phyloP scores from a whole-genome alignment of 2,888 invertebrate species.

The Galerucella nymphaeae region DNA sequence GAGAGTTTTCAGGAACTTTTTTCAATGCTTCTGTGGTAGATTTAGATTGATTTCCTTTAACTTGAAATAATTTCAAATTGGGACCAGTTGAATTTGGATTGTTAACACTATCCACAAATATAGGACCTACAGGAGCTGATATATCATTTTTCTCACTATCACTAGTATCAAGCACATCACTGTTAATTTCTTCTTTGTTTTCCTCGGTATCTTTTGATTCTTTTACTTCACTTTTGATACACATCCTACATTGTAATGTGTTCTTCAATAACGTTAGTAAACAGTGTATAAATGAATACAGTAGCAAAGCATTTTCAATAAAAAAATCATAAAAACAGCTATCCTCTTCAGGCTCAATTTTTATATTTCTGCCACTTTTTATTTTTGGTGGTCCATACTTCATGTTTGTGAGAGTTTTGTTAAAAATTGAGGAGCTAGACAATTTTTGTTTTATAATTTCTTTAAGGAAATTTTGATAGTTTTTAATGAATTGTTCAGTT shows the following conservation, averaged over 20 bases:
- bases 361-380: slow-evolving; percentile 37
- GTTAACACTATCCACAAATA: slow-evolving; percentile 35
- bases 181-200: slow-evolving; percentile 6
- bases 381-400: slow-evolving; percentile 24
- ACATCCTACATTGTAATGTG: slow-evolving; percentile 50
- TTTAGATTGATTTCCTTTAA: slow-evolving; percentile 35
- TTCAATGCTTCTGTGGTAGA: slow-evolving; percentile 11
- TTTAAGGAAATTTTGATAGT: slow-evolving; percentile 50
- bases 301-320: slow-evolving; percentile 55
- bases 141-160: slow-evolving; percentile 39
- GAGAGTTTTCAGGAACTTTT: slow-evolving; percentile 6
- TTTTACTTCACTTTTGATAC: slow-evolving; percentile 31
- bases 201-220: slow-evolving; percentile 20
- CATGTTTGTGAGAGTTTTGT: slow-evolving; percentile 37
- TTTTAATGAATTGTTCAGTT: slow-evolving; percentile 45
- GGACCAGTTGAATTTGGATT: slow-evolving; percentile 30
- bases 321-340: slow-evolving; percentile 51
- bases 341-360: slow-evolving; percentile 34
- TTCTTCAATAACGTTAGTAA: slow-evolving; percentile 55
- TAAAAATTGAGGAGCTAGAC: slow-evolving; percentile 35
- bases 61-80: slow-evolving; percentile 47
- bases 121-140: slow-evolving; percentile 41
- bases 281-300: slow-evolving; percentile 59
- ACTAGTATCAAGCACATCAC: slow-evolving; percentile 27
- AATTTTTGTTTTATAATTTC: slow-evolving; percentile 49